A percentile compares a stretch with the other conserved stretches of the same genome.
Conservation (phyloP, 2,888 invertebrate genomes). For the Diaphora mendica region DNA sequence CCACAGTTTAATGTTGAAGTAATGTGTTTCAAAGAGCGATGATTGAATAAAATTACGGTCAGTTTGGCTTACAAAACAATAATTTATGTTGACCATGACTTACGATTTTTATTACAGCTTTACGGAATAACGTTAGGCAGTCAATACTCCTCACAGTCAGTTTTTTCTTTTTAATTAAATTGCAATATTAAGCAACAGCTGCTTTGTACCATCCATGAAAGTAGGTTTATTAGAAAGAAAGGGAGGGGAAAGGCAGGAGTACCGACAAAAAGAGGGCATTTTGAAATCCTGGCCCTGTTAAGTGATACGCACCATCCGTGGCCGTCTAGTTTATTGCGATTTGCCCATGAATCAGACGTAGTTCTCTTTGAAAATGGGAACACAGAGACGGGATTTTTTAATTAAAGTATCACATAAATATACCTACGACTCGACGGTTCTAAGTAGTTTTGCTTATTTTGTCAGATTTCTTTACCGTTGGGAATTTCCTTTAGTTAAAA, state of each 20-base stretch:
- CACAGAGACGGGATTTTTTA: no score
- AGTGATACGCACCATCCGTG: not conserved
- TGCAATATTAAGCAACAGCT: not conserved
- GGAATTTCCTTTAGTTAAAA: no score
- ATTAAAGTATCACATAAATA: no score
- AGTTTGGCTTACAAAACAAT: not conserved
- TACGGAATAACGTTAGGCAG: not conserved
- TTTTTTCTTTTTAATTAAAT: not conserved
- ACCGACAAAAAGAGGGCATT: not conserved
- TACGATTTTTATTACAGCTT: not conserved
- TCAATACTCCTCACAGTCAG: not conserved
- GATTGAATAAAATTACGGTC: not conserved
- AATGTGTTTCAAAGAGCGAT: constrained; percentile 11
- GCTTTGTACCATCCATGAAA: not conserved
- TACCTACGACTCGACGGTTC: no score
- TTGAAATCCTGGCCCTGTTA: not conserved
- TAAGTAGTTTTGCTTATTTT: no score
- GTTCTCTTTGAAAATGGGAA: not conserved
- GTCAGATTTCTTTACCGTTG: no score
- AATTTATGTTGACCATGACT: not conserved
- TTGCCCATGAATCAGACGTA: not conserved
- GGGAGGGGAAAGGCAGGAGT: not conserved
- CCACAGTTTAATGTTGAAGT: constrained; percentile 22
- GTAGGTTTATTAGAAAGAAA: not conserved
- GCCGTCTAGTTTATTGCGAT: not conserved